These are phyloP conservation scores for Tragelaphus strepsiceros DNA, from an alignment of 2,113 vertebrate genomes.

Conservation along the genomic window DNA sequence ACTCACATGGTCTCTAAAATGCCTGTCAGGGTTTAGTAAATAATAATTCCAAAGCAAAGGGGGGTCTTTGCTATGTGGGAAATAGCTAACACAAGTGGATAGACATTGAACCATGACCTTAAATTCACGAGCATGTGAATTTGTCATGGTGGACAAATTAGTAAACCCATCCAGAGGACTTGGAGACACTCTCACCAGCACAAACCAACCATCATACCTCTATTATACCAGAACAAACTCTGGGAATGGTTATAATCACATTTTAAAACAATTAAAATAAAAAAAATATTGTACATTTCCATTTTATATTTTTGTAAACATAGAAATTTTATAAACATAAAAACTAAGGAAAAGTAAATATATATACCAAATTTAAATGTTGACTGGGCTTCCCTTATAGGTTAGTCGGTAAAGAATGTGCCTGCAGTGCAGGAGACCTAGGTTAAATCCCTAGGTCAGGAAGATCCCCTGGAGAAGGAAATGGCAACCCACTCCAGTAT, in stretches of 20 bases:
- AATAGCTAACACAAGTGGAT: neutral
- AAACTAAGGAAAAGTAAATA: neutral
- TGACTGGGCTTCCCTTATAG: neutral
- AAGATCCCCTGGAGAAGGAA: neutral
- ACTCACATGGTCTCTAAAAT: neutral
- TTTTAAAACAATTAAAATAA: neutral
- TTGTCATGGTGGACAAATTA: neutral
- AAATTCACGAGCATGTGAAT: neutral
- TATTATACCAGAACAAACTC: neutral
- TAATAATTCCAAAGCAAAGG: neutral
- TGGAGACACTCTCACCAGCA: neutral
- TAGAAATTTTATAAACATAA: neutral
- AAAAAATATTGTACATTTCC: neutral
- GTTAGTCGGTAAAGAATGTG: neutral
- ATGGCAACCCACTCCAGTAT: neutral
- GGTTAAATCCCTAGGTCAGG: neutral
- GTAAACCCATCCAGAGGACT: neutral
- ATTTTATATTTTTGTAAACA: neutral
- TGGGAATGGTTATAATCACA: neutral
- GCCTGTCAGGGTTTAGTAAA: neutral
- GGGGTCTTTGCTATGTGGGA: neutral
- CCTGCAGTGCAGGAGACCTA: neutral
- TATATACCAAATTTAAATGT: neutral
- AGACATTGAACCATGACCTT: neutral
- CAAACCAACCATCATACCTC: neutral